A percentile compares a stretch with the other conserved stretches of the same genome.
phyloP scores from a whole-genome alignment of 2,113 vertebrate genomes.

The Ahaetulla prasina region DNA sequence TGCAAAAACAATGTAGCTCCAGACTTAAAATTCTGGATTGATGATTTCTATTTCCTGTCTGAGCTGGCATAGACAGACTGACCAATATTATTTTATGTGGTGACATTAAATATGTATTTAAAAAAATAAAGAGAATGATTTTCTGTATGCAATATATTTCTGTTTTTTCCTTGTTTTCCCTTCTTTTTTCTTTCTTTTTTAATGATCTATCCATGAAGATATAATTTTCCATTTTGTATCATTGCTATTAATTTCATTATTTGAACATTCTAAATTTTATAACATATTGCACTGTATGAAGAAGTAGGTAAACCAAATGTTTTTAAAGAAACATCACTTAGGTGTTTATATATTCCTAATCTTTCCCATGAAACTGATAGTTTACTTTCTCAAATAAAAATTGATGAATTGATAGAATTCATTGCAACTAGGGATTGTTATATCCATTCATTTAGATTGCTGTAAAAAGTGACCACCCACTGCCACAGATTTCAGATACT shows the following conservation, averaged over 20 bases:
- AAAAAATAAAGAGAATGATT: not conserved
- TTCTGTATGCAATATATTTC: not conserved
- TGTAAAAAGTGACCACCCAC: not conserved
- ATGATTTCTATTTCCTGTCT: not conserved
- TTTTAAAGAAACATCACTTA: not conserved
- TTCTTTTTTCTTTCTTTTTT: too few relatives aligned
- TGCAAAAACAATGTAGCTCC: not conserved
- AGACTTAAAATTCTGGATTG: not conserved
- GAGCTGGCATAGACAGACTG: not conserved
- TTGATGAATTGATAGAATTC: not conserved
- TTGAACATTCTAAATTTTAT: not conserved
- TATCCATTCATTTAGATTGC: not conserved
- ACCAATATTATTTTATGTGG: not conserved
- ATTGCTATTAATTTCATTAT: not conserved
- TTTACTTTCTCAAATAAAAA: not conserved
- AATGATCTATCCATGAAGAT: not conserved
- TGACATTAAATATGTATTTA: not conserved
- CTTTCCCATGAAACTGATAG: not conserved
- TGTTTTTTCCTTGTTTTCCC: not conserved
- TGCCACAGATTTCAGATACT: not conserved
- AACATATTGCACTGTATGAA: not conserved
- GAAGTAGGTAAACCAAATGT: not conserved
- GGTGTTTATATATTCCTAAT: not conserved
- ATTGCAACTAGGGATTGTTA: too few relatives aligned
- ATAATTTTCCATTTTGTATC: not conserved